Base-by-base conservation (phyloP, 2,797 vertebrate species). In the Molossus molossus region DNA sequence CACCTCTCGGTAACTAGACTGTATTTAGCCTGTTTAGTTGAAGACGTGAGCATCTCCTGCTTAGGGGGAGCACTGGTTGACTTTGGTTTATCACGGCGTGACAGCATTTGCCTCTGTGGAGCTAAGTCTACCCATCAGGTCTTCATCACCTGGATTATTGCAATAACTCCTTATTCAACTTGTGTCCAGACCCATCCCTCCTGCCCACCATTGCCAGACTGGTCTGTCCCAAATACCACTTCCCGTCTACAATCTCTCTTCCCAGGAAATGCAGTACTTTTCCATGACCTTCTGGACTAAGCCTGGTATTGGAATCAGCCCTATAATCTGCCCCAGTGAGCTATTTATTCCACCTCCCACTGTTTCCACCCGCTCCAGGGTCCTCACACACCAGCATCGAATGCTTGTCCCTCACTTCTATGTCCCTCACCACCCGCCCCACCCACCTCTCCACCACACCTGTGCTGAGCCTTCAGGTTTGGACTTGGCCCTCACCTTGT, bases 331-430 rank as follows among this genome's bases (percentile, higher is more conserved):
- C 1, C 33, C n/a, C n/a, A 12, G 27, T 21, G 64, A 57, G n/a
- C 20, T 29, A 9, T 62, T 27, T 2, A 45, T 55, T 33, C 57
- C 6, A 9, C 23, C 25, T 55, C 6, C 57, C 58, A 33, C n/a
- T 55, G 3, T 33, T 10, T 29, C 64, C 48, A 65, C 12, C 23
- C 4, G 69, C 48, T 4, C 29, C 37, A 3, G 20, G 5, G n/a
- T 72, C 45, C 8, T 58, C 55, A 27, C 13, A 13, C 2, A 25
- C 40, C 75, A 12, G 50, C n/a, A n/a, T n/a, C n/a, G n/a, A n/a
- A 1, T 21, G 11, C 7, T 1, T 18, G n/a, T 9, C 11, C 2
- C 29, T 73, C 3, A 0, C 18, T 25, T 21, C 73, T 25, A 0
- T 57, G 21, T 33, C 21, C 23, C 18, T 25, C 17, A 53, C 67